phyloP scores from a whole-genome alignment of 2,113 vertebrate species.

The Leucopternis melanops region DNA sequence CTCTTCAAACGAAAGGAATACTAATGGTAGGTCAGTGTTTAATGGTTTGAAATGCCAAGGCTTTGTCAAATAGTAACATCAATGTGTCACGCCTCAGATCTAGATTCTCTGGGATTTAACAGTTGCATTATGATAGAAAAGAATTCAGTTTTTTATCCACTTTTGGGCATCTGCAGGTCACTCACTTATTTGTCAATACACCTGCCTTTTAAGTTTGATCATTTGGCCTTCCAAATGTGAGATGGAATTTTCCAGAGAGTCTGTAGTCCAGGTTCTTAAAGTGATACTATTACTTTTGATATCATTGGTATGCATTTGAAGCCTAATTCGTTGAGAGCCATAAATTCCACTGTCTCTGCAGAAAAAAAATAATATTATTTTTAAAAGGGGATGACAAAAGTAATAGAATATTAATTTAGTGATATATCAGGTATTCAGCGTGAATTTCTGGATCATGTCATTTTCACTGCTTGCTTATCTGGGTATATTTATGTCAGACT shows the following conservation, averaged over 20 bases:
- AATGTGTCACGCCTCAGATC: fast-evolving
- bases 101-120: not conserved
- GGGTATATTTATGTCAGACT: not conserved
- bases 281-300: not conserved
- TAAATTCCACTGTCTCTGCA: not conserved
- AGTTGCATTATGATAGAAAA: not conserved
- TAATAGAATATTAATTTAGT: not conserved
- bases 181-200: not conserved
- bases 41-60: not conserved
- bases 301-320: not conserved
- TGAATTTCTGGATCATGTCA: not conserved
- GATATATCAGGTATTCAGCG: not conserved
- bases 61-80: not conserved
- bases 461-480: not conserved
- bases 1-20: not conserved
- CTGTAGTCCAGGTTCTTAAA: not conserved
- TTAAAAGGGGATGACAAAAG: not conserved
- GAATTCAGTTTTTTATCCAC: not conserved
- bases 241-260: not conserved
- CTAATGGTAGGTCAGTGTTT: not conserved
- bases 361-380: not conserved
- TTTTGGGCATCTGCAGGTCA: not conserved
- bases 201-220: not conserved
- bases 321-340: fast-evolving
- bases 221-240: not conserved